A percentile compares a stretch with the other conserved stretches of the same genome.
Evolutionary conservation across 2,113 vertebrate genomes (phyloP).

Genomic region (Calyptomena viridis): DNA sequence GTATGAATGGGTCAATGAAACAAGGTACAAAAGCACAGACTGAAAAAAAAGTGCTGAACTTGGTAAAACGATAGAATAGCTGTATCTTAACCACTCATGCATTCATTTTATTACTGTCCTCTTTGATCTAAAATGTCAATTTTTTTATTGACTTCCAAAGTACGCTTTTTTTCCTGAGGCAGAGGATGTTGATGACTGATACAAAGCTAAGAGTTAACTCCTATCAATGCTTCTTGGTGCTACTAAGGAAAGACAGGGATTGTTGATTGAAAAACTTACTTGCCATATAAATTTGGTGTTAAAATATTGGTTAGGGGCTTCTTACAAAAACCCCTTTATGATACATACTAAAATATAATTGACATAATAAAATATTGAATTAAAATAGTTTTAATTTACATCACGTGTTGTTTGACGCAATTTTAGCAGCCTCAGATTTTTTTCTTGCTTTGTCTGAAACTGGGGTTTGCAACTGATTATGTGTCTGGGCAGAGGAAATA

Average conservation of each 20-base stretch:
- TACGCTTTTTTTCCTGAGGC: background rate
- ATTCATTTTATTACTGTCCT: background rate
- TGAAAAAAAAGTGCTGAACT: background rate
- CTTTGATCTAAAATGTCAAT: background rate
- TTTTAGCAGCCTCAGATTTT: background rate
- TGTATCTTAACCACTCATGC: background rate
- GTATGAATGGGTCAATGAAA: background rate
- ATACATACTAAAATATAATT: background rate
- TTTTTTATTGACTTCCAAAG: background rate
- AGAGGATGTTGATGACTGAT: background rate
- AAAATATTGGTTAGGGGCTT: background rate
- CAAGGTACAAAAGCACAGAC: background rate
- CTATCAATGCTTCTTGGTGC: background rate
- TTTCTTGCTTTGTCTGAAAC: background rate
- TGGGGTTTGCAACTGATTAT: background rate
- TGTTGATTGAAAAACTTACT: background rate
- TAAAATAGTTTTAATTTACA: background rate
- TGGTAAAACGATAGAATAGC: background rate
- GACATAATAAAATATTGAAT: background rate
- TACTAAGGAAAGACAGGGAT: background rate
- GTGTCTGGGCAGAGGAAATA: background rate
- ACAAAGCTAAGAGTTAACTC: background rate
- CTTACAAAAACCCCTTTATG: background rate
- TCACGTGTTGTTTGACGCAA: background rate
- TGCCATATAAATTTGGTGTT: background rate